Conservation (phyloP, 2,113 vertebrate species). For the Baryphthengus martii region DNA sequence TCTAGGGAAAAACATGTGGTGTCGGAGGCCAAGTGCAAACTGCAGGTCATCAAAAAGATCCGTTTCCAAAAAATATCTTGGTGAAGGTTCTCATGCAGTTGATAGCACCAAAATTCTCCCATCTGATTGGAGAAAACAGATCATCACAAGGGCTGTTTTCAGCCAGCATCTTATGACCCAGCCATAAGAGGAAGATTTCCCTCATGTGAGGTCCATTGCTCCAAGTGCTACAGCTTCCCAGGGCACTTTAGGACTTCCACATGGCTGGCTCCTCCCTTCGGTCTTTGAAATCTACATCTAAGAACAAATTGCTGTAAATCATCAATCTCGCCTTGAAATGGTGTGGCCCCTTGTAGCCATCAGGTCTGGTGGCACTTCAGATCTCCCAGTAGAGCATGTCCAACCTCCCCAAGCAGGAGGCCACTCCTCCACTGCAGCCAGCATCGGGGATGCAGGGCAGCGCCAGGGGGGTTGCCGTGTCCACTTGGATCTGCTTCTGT, state of each 20-base stretch:
- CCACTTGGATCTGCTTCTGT: neutral
- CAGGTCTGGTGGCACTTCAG: neutral
- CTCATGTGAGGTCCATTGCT: neutral
- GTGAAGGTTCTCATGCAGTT: neutral
- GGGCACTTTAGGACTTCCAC: neutral
- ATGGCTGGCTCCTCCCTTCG: neutral
- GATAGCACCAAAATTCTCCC: neutral
- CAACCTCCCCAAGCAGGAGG: neutral
- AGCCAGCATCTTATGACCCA: neutral
- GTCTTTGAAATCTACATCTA: neutral
- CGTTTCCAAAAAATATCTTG: neutral
- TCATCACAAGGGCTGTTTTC: neutral
- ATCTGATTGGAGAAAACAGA: neutral
- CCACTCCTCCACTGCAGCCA: neutral
- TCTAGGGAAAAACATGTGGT: neutral
- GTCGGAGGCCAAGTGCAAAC: neutral
- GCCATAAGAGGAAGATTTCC: fast-evolving
- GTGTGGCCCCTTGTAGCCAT: neutral
- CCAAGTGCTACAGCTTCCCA: neutral
- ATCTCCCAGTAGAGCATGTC: neutral
- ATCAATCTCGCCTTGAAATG: neutral
- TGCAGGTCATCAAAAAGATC: neutral
- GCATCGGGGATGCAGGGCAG: fast-evolving
- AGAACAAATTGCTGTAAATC: neutral
- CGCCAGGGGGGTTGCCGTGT: fast-evolving